Conservation (phyloP, 2,888 invertebrate genomes). For the Heliothis peltigera region DNA sequence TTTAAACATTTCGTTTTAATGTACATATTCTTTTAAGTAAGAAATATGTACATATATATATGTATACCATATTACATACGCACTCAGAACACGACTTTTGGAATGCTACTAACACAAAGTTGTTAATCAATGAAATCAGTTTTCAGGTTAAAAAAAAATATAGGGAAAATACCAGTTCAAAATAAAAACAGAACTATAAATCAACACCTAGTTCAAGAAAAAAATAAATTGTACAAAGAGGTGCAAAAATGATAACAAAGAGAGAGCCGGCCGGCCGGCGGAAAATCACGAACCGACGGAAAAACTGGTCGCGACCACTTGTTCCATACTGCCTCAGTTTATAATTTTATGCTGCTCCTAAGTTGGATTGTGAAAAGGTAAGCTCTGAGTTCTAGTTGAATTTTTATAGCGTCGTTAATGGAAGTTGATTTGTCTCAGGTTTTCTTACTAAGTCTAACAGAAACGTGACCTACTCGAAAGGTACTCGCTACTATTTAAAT, state of each 20-base stretch:
- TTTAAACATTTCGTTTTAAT: too few relatives aligned
- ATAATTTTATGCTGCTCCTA: conserved; percentile 28
- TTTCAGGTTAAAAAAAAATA: too few relatives aligned
- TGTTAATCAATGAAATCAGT: too few relatives aligned
- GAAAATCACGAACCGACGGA: conserved; percentile 43
- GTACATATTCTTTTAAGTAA: too few relatives aligned
- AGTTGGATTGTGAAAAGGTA: conserved; percentile 22
- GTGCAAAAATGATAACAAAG: conserved; percentile 39
- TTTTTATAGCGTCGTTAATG: conserved; percentile 34
- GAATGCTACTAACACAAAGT: too few relatives aligned
- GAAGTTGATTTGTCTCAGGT: conserved; percentile 28
- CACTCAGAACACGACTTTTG: too few relatives aligned
- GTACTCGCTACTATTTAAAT: neutral
- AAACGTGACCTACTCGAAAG: conserved; percentile 17
- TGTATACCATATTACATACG: too few relatives aligned
- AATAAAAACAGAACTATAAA: conserved; percentile 14
- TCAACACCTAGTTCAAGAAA: conserved; percentile 12
- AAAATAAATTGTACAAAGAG: conserved; percentile 12
- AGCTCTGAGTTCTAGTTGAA: conserved; percentile 23
- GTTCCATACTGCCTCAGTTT: conserved; percentile 42
- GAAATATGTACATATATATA: too few relatives aligned
- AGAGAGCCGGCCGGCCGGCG: conserved; percentile 19
- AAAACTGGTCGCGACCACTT: conserved; percentile 31
- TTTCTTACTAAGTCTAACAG: conserved; percentile 14
- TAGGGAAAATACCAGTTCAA: neutral